Evolutionary conservation across 2,113 vertebrate species (phyloP), one percentile per base, ranked within the genome.

Genomic region (Archocentrus centrarchus): DNA sequence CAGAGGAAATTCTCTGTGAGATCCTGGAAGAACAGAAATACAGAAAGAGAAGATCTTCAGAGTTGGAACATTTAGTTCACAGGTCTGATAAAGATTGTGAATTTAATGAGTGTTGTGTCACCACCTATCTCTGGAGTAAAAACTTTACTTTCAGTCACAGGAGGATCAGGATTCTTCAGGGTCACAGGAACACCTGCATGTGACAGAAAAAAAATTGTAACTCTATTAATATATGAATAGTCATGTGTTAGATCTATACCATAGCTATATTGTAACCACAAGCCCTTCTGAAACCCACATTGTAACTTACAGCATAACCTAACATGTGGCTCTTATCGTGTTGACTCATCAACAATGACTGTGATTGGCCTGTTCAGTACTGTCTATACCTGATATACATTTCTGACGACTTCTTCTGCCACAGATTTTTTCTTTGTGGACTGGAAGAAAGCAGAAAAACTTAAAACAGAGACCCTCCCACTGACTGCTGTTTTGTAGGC

Each of bases 11-110:
- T 73, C 44, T 53, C 50, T 0, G 30, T 5, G 17, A 53, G 27
- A n/a, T 53, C 8, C 24, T 8, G 44, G 0, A 53, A 30, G 0
- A 50, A 17, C 11, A 47, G 47, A 47, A 70, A 70, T 0, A 10
- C 0, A 73, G 17, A 73, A 53, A 53, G 0, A 73, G 17, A 20
- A 0, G 0, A 20, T 53, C 10, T 32, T 73, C 53, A 20, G 9
- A 0, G 44, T 0, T 50, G 2, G 0, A 0, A 47, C 2, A 3
- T 73, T 20, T 70, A 30, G 18, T 1, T 50, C 30, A 70, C 0
- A 73, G 17, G 11, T 73, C 0, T 0, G 17, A 24, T 70, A 7
- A 0, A 11, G 1, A 50, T 17, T 7, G 20, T 30, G 27, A 17
- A 7, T 60, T 15, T 30, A 15, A 27, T 4, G 53, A 57, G 13